These are phyloP conservation scores for Ectemnius lituratus DNA, from an alignment of 2,888 invertebrate genomes.

Conservation along the genomic window DNA sequence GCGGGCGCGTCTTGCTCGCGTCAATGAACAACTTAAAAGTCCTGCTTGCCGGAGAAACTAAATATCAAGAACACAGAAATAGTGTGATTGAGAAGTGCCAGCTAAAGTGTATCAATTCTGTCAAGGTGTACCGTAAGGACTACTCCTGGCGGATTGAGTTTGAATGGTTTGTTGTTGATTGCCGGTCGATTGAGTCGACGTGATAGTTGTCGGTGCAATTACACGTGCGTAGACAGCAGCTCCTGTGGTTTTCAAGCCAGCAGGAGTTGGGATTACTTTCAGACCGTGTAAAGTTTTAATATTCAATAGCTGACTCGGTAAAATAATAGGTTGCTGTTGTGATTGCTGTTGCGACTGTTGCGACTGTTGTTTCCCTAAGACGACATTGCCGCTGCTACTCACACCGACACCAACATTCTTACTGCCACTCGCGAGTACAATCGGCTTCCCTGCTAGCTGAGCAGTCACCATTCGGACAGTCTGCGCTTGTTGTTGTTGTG, in stretches of 20 bases:
- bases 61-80: slow-evolving; percentile 26
- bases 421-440: slow-evolving; percentile 74
- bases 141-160: slow-evolving; percentile 62
- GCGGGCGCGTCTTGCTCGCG: too few relatives aligned
- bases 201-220: slow-evolving; percentile 73
- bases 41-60: slow-evolving; percentile 6
- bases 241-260: slow-evolving; percentile 74
- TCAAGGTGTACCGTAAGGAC: slow-evolving; percentile 67
- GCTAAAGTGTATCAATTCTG: slow-evolving; percentile 45
- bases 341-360: slow-evolving; percentile 55
- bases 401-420: slow-evolving; percentile 73
- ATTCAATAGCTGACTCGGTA: slow-evolving; percentile 74
- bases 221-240: slow-evolving; percentile 75
- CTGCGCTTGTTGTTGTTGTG: slow-evolving; percentile 65
- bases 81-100: slow-evolving; percentile 27
- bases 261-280: slow-evolving; percentile 75
- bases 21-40: too few relatives aligned
- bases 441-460: slow-evolving; percentile 75
- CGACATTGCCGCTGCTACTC: slow-evolving; percentile 68
- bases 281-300: slow-evolving; percentile 75
- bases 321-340: slow-evolving; percentile 73
- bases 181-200: slow-evolving; percentile 45
- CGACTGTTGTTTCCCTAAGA: slow-evolving; percentile 67
- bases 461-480: slow-evolving; percentile 77
- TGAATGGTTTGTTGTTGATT: slow-evolving; percentile 51